Base-by-base conservation (phyloP, 2,888 invertebrate species). In the Polymixis flavicincta region DNA sequence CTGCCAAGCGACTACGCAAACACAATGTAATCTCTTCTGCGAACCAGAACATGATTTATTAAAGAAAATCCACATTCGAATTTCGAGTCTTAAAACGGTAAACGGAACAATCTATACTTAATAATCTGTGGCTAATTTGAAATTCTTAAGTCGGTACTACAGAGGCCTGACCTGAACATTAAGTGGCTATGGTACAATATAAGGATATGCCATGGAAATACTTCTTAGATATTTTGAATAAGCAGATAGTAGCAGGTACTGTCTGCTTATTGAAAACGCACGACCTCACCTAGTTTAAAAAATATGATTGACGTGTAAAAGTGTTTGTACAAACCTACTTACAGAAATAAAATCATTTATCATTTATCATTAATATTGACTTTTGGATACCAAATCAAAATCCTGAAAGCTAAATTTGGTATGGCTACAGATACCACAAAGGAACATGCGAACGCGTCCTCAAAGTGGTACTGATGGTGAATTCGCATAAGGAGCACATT, bases 1-100 rank as follows among this genome's bases (percentile, higher is more conserved):
- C 88, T 85, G 80, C 85, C 78, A 87, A 87, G 78, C 82, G 86
- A 88, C 89, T 90, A 89, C 88, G 84, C 90, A 89, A 91, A 92
- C 89, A 93, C 93, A 94, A 94, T 94, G 93, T 93, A 91, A 94
- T 94, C 93, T 92, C 89, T 90, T 86, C 91, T 84, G 78, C 85
- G 91, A 92, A 92, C 88, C 89, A 88, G 88, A 90, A 87, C 91
- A 90, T 93, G 91, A 92, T 93, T 93, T 93, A 93, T 93, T 91
- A 81, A 91, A 90, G 85, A 90, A 92, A 91, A 92, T 92, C 87
- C 89, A 89, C 90, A 90, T 89, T 89, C 90, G 89, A 90, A 91
- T 89, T 90, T 91, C 89, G 89, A 90, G 90, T 87, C 89, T 74
- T 61, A 60, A 89, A 91, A 91, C 91, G 89, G 92, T 90, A 75